These are phyloP conservation scores for Riparia riparia DNA, from an alignment of 2,113 vertebrate genomes.

Conservation along the genomic window DNA sequence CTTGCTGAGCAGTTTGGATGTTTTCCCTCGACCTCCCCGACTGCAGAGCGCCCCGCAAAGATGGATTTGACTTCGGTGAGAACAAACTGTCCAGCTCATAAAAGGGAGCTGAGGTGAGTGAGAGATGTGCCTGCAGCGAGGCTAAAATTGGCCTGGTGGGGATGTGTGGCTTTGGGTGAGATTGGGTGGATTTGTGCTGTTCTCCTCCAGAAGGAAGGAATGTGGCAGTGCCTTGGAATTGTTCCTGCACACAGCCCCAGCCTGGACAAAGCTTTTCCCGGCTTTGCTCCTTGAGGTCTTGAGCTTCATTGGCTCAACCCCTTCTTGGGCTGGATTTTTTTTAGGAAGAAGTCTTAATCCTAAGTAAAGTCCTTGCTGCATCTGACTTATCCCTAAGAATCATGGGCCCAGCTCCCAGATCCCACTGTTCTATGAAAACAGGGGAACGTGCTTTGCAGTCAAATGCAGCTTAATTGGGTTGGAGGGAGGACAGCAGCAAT, in stretches of 20 bases:
- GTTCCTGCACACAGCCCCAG: background rate
- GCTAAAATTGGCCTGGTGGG: background rate
- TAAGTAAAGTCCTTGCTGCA: background rate
- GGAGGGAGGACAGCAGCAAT: background rate
- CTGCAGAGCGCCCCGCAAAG: background rate
- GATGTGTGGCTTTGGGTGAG: background rate
- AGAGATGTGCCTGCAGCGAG: background rate
- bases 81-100: background rate
- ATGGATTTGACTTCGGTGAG: background rate
- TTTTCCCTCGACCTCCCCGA: background rate
- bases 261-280: background rate
- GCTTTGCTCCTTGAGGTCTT: background rate
- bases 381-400: background rate
- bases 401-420: background rate
- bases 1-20: background rate
- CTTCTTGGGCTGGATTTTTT: background rate
- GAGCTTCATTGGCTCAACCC: background rate
- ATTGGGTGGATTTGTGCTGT: background rate
- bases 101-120: background rate
- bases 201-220: background rate
- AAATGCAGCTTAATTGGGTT: background rate
- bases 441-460: background rate
- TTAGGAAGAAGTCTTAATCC: background rate
- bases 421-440: fast-evolving
- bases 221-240: fast-evolving